These are phyloP conservation scores for Cyanoderma ruficeps DNA, from an alignment of 2,113 vertebrate genomes.

Conservation along the genomic window DNA sequence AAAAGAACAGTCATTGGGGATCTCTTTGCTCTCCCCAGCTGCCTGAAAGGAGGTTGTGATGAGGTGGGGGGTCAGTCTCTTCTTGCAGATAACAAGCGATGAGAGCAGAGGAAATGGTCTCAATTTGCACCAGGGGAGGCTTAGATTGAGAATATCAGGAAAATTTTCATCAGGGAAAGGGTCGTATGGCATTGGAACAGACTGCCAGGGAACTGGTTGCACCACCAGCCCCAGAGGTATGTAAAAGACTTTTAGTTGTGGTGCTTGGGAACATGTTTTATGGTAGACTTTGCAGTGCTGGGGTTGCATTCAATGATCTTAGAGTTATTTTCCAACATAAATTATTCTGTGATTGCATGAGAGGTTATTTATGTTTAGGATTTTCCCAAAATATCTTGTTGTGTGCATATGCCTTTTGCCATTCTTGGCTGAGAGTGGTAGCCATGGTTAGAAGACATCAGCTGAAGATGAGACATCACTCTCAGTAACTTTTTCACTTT, in stretches of 20 bases:
- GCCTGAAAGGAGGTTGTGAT: not conserved
- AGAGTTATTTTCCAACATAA: not conserved
- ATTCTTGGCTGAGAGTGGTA: not conserved
- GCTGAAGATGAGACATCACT: not conserved
- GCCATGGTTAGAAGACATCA: not conserved
- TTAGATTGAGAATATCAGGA: not conserved
- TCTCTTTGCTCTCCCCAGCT: not conserved
- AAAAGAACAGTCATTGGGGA: not conserved
- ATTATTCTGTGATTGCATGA: not conserved
- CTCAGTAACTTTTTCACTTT: not conserved
- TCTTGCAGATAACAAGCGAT: not conserved
- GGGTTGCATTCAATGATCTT: not conserved
- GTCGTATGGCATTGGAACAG: not conserved
- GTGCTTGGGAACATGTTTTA: not conserved
- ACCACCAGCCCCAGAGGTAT: not conserved
- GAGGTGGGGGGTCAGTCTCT: rapidly evolving
- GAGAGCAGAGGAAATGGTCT: not conserved
- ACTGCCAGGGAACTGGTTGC: not conserved
- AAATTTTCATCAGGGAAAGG: not conserved
- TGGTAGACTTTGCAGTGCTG: not conserved
- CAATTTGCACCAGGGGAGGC: not conserved
- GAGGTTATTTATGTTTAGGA: not conserved
- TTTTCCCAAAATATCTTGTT: not conserved
- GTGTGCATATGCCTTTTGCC: not conserved
- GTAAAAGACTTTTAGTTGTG: not conserved